Evolutionary conservation across 53 echinoderm and acorn worm genomes (phyloP), one percentile per base, ranked within the genome.

Genomic region (Zoroaster sp.): DNA sequence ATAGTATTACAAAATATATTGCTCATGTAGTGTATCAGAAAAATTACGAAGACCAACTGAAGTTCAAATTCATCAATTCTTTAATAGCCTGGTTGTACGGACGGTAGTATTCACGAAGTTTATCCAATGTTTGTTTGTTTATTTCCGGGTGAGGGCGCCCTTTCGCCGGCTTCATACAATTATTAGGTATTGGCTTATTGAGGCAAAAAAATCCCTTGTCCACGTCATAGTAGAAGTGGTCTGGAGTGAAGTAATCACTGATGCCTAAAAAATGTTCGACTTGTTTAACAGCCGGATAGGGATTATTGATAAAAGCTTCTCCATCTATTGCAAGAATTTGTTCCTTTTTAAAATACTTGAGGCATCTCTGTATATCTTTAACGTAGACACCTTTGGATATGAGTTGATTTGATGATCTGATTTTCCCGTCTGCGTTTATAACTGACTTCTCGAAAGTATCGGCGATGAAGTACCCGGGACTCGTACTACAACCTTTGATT

Each of bases 121-220:
- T 92, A 15, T 42, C 73, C 10, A 80, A 23, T 18, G 53, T 82
- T 33, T 71, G 75, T 1, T 93, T 72, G 35, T 83, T 69, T 18
- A 95, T 77, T 31, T 87, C 69, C 23, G 93, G 47, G 52, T 95
- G 95, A 35, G 79, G 55, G 42, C 95, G 92, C 37, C 95, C 95
- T 73, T 95, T 95, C 21, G 90, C 15, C 55, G 34, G 1, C 21
- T 33, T 87, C 92, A 95, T 92, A 47, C 95, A 95, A 32, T 87
- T 90, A 32, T 66, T 81, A 0, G 81, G 81, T 35, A 94, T 39
- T 1, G 96, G 96, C 35, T 94, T 86, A 12, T 87, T 85, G 34
- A 97, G 40, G 52, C 97, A 97, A 75, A 90, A 95, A 73, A 95
- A 97, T 0, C 91, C 90, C 44, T 97, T 97, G 8, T 82, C 75